Evolutionary conservation across 2,113 vertebrate species (phyloP).

Genomic region (Laticauda laticaudata): DNA sequence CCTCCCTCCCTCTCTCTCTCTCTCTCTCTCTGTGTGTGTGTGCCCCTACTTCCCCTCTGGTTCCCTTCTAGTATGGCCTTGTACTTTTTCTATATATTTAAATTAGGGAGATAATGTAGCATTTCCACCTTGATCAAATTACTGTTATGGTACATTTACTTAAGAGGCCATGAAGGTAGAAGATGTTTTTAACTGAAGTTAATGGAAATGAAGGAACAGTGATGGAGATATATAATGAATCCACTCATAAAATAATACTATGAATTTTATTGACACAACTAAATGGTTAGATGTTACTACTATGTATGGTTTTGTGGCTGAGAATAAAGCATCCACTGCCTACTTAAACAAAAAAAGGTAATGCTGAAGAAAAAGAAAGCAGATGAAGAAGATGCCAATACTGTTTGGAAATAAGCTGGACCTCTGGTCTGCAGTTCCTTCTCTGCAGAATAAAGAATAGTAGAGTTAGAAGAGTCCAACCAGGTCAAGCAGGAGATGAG

Average conservation of each 20-base stretch:
- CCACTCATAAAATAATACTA: background rate
- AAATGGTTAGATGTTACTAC: background rate
- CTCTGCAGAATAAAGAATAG: background rate
- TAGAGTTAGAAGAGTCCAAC: background rate
- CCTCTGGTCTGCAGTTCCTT: background rate
- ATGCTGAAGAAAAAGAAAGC: background rate
- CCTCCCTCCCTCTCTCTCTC: too few relatives aligned
- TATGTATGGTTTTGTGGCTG: background rate
- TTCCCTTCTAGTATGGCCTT: background rate
- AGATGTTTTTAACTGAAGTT: background rate
- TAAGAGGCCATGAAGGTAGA: background rate
- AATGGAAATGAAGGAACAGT: background rate
- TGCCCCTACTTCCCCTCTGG: background rate
- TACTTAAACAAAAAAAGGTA: background rate
- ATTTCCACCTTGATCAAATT: background rate
- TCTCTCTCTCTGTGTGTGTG: too few relatives aligned
- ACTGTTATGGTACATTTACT: background rate
- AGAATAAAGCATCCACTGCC: background rate
- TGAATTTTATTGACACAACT: background rate
- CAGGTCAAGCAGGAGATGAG: background rate
- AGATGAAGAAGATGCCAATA: background rate
- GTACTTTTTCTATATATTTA: background rate
- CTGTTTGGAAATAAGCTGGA: background rate
- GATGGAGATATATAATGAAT: background rate
- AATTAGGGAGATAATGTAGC: background rate